Percentiles rank a stretch among this genome's conserved stretches.
Evolutionary conservation across 2,113 vertebrate species (phyloP).

Genomic region (Microtus ochrogaster): DNA sequence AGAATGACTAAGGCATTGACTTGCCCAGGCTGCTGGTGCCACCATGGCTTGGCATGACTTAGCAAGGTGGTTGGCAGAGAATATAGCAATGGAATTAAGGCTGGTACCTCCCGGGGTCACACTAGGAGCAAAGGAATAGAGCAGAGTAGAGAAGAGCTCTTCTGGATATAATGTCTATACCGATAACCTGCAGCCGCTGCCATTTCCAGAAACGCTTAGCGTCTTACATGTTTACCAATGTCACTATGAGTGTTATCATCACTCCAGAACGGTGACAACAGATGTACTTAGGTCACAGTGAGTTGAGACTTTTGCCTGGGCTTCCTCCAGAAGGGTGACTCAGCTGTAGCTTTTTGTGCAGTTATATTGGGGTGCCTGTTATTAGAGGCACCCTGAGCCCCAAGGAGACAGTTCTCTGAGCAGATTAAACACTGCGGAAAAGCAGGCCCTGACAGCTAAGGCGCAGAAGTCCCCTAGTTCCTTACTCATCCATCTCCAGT

Average conservation of each 20-base stretch:
- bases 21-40: background rate
- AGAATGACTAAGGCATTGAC: background rate
- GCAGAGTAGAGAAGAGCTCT: background rate
- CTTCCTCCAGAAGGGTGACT: constrained; percentile 28
- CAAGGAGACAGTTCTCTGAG: background rate
- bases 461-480: background rate
- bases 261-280: constrained; percentile 52
- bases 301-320: background rate
- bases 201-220: constrained; percentile 7
- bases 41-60: background rate
- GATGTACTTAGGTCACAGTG: constrained; percentile 36
- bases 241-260: background rate
- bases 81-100: background rate
- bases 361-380: background rate
- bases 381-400: background rate
- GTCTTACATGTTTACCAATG: background rate
- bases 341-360: background rate
- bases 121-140: background rate
- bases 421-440: background rate
- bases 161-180: background rate
- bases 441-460: background rate
- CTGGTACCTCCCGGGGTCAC: background rate
- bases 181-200: background rate
- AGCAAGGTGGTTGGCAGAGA: background rate
- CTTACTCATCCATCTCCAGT: background rate